Percentiles rank a stretch among this genome's conserved stretches.
Evolutionary conservation across 2,797 vertebrate species (phyloP).

Genomic region (Menidia menidia): DNA sequence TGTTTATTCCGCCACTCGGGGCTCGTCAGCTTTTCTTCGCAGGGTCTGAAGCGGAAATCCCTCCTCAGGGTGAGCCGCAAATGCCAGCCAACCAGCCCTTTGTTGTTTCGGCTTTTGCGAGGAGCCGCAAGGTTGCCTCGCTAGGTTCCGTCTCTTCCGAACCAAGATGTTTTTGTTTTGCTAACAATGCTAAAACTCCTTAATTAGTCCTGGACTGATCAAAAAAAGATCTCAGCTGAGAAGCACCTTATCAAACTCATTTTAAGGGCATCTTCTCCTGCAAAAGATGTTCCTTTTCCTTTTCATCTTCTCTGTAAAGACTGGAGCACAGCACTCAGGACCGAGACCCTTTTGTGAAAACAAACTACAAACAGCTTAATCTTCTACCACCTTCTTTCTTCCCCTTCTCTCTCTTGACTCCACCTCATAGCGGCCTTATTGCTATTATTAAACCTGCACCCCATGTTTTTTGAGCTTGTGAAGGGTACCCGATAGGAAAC

Average conservation of each 20-base stretch:
- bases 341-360: constrained; percentile 44
- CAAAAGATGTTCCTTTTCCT: constrained; percentile 14
- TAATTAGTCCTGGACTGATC: constrained; percentile 5
- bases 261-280: constrained; percentile 16
- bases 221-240: constrained; percentile 10
- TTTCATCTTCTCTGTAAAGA: constrained; percentile 23
- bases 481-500: constrained; percentile 46
- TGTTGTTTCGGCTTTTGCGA: constrained; percentile 57
- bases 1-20: constrained; percentile 65
- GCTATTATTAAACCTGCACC: constrained; percentile 59
- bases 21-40: constrained; percentile 56
- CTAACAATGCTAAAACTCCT: constrained; percentile 13
- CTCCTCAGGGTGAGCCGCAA: constrained; percentile 68
- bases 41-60: constrained; percentile 59
- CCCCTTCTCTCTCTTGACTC: constrained; percentile 34
- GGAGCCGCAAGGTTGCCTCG: constrained; percentile 44
- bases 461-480: constrained; percentile 33
- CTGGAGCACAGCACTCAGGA: constrained; percentile 18
- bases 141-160: constrained; percentile 28
- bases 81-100: constrained; percentile 76
- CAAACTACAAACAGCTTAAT: constrained; percentile 27
- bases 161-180: constrained; percentile 24
- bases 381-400: constrained; percentile 35
- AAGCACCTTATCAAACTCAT: not conserved
- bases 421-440: constrained; percentile 42